phyloP scores from a whole-genome alignment of 1,140 invertebrate species.

The Zaprionus tsacasi region DNA sequence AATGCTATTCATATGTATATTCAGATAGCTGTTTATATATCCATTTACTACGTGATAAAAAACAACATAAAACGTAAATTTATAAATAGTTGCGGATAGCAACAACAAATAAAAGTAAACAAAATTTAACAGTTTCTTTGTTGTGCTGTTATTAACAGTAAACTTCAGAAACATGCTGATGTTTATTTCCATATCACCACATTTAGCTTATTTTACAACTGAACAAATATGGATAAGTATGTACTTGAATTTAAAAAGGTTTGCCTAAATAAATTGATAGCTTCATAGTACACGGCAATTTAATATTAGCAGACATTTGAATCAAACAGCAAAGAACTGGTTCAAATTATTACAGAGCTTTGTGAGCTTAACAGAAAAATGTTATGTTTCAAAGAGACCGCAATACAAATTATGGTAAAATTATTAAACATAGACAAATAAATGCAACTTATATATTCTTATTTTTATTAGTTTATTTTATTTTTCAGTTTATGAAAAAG shows the following conservation, averaged over 20 bases:
- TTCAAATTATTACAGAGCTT: not conserved
- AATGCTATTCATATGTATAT: not conserved
- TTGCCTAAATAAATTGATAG: not conserved
- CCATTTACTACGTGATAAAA: slow-evolving; percentile 1
- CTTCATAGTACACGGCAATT: not conserved
- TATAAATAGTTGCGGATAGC: not conserved
- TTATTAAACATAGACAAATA: not conserved
- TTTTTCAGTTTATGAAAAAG: not conserved
- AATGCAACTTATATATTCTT: not conserved
- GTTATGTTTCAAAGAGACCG: not conserved
- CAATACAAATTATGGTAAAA: not conserved
- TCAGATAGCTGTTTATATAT: not conserved
- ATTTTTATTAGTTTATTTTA: not conserved
- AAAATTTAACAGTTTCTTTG: not conserved
- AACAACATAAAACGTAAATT: not conserved
- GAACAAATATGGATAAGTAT: not conserved
- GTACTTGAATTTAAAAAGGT: not conserved
- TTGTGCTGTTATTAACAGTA: not conserved
- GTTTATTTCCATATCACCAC: not conserved
- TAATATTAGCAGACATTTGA: not conserved
- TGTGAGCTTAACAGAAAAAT: not conserved
- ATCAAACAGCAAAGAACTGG: not conserved
- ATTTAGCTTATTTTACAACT: not conserved
- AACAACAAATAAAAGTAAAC: slow-evolving; percentile 1
- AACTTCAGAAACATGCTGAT: not conserved